Conservation (phyloP, 92 coral and sea anemone species). For the Pocillopora meandrina region DNA sequence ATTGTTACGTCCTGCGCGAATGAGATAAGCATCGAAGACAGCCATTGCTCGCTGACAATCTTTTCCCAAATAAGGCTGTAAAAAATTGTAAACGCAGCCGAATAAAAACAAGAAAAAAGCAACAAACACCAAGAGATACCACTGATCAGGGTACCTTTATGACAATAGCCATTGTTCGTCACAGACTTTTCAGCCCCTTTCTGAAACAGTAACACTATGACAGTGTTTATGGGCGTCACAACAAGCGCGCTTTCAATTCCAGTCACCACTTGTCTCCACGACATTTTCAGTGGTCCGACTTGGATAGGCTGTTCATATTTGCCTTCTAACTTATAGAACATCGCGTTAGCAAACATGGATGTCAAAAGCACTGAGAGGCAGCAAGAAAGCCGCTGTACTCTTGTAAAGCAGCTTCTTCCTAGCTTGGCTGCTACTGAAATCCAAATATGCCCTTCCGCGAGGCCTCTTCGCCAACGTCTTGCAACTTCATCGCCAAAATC, state of each 20-base stretch:
- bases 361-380: no score
- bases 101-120: neutral
- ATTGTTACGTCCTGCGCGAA: constrained; percentile 46
- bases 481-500: constrained; percentile 22
- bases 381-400: constrained; percentile 56
- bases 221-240: constrained; percentile 29
- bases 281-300: no score
- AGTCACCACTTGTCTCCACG: constrained; percentile 22
- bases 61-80: neutral
- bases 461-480: constrained; percentile 45
- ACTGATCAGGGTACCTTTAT: neutral
- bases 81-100: constrained; percentile 1
- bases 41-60: constrained; percentile 56
- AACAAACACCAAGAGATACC: neutral
- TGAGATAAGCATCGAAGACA: constrained; percentile 57
- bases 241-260: constrained; percentile 53
- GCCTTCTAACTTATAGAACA: no score
- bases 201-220: constrained; percentile 63
- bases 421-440: constrained; percentile 63
- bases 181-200: neutral
- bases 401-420: constrained; percentile 48
- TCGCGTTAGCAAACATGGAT: no score
- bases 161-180: neutral
- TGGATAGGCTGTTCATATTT: no score
- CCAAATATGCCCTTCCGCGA: constrained; percentile 70